phyloP scores from a whole-genome alignment of 2,888 invertebrate species.

The Hoplodrina blanda region DNA sequence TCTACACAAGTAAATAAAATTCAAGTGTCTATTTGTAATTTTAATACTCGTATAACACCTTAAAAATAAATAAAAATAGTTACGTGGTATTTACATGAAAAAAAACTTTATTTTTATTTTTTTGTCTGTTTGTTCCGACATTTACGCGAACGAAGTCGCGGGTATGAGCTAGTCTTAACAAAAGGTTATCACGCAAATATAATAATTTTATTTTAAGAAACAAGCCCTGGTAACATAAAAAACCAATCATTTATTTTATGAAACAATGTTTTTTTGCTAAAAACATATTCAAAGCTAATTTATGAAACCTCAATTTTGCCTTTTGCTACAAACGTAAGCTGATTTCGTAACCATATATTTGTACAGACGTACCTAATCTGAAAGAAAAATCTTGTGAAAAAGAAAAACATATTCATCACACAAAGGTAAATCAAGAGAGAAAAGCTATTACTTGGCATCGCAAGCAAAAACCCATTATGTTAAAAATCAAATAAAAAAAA shows the following conservation, averaged over 20 bases:
- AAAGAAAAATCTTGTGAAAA: slow-evolving; percentile 44
- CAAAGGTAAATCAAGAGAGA: slow-evolving; percentile 45
- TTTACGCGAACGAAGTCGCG: too few species aligned
- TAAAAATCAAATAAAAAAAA: slow-evolving; percentile 52
- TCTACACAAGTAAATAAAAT: too few species aligned
- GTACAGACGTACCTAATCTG: slow-evolving; percentile 35
- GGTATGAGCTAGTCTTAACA: too few species aligned
- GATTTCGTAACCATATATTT: slow-evolving; percentile 49
- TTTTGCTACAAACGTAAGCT: slow-evolving; percentile 25
- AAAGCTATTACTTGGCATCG: slow-evolving; percentile 52
- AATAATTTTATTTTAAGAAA: too few species aligned
- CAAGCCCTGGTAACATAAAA: slow-evolving; percentile 12
- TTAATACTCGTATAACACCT: too few species aligned
- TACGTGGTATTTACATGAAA: too few species aligned
- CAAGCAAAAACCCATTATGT: slow-evolving; percentile 55
- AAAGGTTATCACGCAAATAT: too few species aligned
- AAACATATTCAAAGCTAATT: slow-evolving; percentile 25
- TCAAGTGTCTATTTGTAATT: too few species aligned
- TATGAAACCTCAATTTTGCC: slow-evolving; percentile 25
- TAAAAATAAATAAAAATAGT: too few species aligned
- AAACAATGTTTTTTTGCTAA: slow-evolving; percentile 18
- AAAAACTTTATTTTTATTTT: too few species aligned
- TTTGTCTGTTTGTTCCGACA: too few species aligned
- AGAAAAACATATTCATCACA: slow-evolving; percentile 41
- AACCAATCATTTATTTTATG: slow-evolving; percentile 22